Base-by-base conservation (phyloP, 2,888 invertebrate species). In the Disparrhopalites patrizii region DNA sequence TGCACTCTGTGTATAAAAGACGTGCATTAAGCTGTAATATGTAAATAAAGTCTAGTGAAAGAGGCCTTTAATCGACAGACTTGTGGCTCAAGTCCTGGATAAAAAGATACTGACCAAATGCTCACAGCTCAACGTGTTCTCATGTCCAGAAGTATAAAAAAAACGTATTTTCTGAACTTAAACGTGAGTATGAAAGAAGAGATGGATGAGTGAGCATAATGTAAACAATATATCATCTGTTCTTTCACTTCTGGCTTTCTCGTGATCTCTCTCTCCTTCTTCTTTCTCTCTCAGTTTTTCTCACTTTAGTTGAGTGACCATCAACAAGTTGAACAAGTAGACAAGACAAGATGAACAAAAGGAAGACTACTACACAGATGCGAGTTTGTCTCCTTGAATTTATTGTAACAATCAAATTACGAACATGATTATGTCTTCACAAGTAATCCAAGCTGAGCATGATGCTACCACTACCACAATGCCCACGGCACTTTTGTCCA, bases 161-260 rank as follows among this genome's bases (percentile, higher is more conserved):
- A n/a, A n/a, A n/a, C n/a, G n/a, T n/a, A n/a, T n/a, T n/a, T n/a
- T n/a, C n/a, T n/a, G n/a, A n/a, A n/a, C n/a, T n/a, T n/a, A n/a
- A n/a, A n/a, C n/a, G 8, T 47, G 47, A 23, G 8, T 15, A 23
- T 10, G 23, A 7, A 23, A 47, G 23, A 23, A 15, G 15, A 20
- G 4, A 5, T 47, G 47, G 25, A 25, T 18, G 23, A 47, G 47
- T 47, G 47, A 47, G 23, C 47, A 47, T n/a, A 47, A 47, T 47
- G 47, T 47, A 47, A 47, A 47, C 47, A 47, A 47, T 47, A 47
- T 47, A 47, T 47, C 47, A 47, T 47, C 18, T 47, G 18, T 23
- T 23, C 47, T 10, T 25, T 47, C 47, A 15, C 25, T 25, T 25
- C 18, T 47, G 47, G 25, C 47, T 47, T 25, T n/a, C n/a, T n/a